Evolutionary conservation across 2,797 vertebrate species (phyloP), one percentile per base, ranked within the genome.

Genomic region (Furcifer pardalis): DNA sequence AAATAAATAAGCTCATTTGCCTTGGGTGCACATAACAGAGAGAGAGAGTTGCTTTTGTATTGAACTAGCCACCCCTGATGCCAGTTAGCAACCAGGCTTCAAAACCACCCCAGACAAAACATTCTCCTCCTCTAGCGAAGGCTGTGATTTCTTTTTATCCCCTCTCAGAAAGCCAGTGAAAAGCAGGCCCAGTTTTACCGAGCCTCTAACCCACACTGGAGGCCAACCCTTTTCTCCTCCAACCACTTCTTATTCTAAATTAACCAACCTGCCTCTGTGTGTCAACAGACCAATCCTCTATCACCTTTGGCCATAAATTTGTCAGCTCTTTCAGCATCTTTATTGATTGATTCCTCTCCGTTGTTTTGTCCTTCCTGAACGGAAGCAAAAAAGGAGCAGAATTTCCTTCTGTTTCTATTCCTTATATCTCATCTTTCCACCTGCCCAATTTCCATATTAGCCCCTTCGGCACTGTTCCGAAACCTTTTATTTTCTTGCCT

Each of bases 371-470:
- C 37, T 71, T 75, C 25, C 0, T 5, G 65, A 88, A 85, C 17
- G 49, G 46, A 88, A 84, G 88, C 84, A 52, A 60, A 60, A n/a
- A 46, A 27, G 60, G 2, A 68, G 40, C 72, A 25, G 77, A 75
- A 73, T 86, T 62, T 81, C 12, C 62, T 83, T 74, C 0, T 10
- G 83, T 85, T 91, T 86, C 3, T 17, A 40, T 68, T 0, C 40
- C 5, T 77, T 71, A 80, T 88, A 90, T 88, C 91, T 90, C 84
- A 90, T 86, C 84, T 0, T 44, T 87, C 89, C 91, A 87, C 89
- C 89, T 88, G 86, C 87, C 87, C 83, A 32, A 63, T 40, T 88
- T 49, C 81, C 77, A 1, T 46, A 72, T 89, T 63, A 66, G 81
- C 49, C 75, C 69, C 85, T 49, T 92, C 87, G 62, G 2, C 32